Conservation (phyloP, 2,113 vertebrate species). For the Mixornis gularis region DNA sequence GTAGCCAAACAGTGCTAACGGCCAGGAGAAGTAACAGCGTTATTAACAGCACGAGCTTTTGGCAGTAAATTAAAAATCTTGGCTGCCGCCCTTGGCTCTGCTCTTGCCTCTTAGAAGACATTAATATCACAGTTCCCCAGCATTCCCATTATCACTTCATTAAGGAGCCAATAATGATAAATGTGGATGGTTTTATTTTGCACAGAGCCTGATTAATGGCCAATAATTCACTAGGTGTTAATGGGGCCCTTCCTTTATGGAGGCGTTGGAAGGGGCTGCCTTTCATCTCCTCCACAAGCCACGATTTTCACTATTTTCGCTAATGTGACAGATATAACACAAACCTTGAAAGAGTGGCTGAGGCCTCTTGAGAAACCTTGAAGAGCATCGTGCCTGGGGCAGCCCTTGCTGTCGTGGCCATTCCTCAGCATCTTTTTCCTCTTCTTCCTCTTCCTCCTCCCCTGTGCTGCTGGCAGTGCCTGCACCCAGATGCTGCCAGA, state of each 20-base stretch:
- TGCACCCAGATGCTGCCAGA: background rate
- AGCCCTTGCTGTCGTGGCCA: rapidly evolving
- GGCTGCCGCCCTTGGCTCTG: constrained; percentile 60
- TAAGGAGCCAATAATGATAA: constrained; percentile 68
- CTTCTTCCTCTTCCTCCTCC: background rate
- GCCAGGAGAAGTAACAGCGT: background rate
- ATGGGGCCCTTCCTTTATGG: constrained; percentile 48
- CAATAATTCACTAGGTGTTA: constrained; percentile 68
- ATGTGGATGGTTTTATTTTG: constrained; percentile 62
- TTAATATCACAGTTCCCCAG: constrained; percentile 68
- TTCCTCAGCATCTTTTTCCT: background rate
- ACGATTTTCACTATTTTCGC: constrained; percentile 16
- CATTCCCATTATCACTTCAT: constrained; percentile 71
- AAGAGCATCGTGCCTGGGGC: background rate
- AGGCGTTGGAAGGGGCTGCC: constrained; percentile 15
- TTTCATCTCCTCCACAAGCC: constrained; percentile 36
- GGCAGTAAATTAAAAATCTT: constrained; percentile 67
- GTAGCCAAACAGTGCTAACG: background rate
- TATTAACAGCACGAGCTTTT: constrained; percentile 52
- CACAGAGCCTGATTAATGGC: constrained; percentile 56
- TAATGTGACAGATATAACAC: constrained; percentile 46
- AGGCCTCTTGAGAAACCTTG: constrained; percentile 1
- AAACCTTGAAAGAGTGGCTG: background rate
- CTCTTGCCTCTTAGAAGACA: constrained; percentile 63
- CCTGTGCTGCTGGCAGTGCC: background rate